A percentile compares a stretch with the other conserved stretches of the same genome.
Evolutionary conservation across 2,797 vertebrate genomes (phyloP).

Genomic region (Argya squamiceps): DNA sequence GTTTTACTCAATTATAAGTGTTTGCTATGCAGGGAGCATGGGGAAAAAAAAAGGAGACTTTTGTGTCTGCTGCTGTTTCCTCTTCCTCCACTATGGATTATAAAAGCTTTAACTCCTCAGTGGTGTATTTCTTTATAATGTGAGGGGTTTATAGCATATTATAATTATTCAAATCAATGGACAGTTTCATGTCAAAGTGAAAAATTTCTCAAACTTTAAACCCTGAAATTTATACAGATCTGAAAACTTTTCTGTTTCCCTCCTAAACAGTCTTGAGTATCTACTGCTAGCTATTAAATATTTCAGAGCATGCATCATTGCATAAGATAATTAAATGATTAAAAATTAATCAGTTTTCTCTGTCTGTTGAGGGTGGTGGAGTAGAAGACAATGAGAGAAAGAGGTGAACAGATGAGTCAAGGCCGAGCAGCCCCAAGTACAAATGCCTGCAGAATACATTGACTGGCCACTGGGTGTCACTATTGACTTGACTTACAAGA

Average conservation of each 20-base stretch:
- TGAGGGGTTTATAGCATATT: not conserved
- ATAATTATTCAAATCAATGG: not conserved
- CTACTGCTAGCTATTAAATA: not conserved
- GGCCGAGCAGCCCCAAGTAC: not conserved
- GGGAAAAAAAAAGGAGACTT: rapidly evolving
- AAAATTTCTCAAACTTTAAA: not conserved
- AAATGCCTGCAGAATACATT: not conserved
- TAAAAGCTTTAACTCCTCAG: not conserved
- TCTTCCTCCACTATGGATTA: not conserved
- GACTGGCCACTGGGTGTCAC: constrained; percentile 28
- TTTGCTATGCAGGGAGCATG: not conserved
- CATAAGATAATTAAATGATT: not conserved
- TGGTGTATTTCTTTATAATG: not conserved
- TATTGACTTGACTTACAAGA: not conserved
- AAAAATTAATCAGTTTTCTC: not conserved
- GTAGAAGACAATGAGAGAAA: not conserved
- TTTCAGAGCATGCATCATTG: not conserved
- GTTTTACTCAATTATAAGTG: not conserved
- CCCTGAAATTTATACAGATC: not conserved
- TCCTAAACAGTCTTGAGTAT: not conserved
- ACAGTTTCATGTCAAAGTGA: not conserved
- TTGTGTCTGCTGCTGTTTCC: not conserved
- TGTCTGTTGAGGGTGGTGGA: not conserved
- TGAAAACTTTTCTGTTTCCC: not conserved
- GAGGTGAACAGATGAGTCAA: not conserved